Conservation (phyloP, 37 sponge, comb jelly and placozoan species). For the Chondrosia reniformis region DNA sequence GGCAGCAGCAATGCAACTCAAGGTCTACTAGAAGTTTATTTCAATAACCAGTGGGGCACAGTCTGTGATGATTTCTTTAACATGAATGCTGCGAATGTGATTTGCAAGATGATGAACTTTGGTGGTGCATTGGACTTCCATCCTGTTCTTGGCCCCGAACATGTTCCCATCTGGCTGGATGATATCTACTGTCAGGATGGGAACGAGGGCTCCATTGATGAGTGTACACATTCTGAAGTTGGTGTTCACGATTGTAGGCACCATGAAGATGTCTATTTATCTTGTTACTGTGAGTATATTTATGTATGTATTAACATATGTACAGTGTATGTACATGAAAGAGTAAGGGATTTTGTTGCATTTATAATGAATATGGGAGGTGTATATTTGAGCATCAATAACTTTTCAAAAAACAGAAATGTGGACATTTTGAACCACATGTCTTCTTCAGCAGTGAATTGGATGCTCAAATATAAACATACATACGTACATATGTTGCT, state of each 20-base stretch:
- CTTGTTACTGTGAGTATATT: background rate
- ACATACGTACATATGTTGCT: too few species aligned
- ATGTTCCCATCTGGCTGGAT: conserved; percentile 16
- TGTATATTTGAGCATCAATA: too few species aligned
- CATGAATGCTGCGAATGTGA: background rate
- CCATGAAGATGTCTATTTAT: background rate
- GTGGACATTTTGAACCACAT: too few species aligned
- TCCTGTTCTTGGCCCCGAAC: background rate
- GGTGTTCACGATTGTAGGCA: background rate
- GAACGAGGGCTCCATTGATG: background rate
- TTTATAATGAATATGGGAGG: too few species aligned
- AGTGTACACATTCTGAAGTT: background rate
- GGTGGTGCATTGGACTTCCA: background rate
- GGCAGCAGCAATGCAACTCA: background rate
- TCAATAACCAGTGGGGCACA: conserved; percentile 1
- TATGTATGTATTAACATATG: background rate
- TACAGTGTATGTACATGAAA: too few species aligned
- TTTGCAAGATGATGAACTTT: conserved; percentile 1
- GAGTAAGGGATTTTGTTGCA: too few species aligned
- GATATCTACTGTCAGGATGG: background rate
- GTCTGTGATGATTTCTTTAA: conserved; percentile 17
- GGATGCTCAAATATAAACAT: too few species aligned
- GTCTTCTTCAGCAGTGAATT: too few species aligned
- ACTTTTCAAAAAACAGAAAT: too few species aligned
- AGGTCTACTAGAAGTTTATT: background rate